Evolutionary conservation across 2,797 vertebrate genomes (phyloP), one percentile per base, ranked within the genome.

Genomic region (Sebastes kiyomatsui): DNA sequence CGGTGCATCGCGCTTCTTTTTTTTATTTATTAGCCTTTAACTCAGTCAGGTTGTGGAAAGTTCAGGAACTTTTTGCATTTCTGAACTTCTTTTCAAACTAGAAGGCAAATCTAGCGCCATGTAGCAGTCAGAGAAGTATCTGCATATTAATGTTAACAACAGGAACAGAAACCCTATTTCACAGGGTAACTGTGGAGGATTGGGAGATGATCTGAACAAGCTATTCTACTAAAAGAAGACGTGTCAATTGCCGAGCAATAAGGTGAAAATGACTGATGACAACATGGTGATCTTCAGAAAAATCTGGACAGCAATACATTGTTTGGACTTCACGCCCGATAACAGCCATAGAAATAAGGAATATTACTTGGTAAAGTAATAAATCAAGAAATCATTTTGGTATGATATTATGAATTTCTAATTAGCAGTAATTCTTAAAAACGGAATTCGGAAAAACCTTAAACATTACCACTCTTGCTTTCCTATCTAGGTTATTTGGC

Each of bases 1-100:
- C 1, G 0, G 13, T 54, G 49, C 68, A 61, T 18, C 14, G 5
- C 7, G 20, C 23, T 25, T 58, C 14, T 56, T 73, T 72, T 10
- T 67, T 67, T 42, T 38, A 67, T 62, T 69, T 9, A 73, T 69
- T 14, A 68, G 58, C 42, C 35, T 83, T 58, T 32, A 55, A 66
- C 7, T 68, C 6, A 13, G 42, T 14, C 14, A 22, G n/a, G 2
- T 28, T 64, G 25, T 56, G 16, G 14, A 49, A 77, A 62, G 46
- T 38, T n/a, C 23, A 56, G 32, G 0, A n/a, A 11, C 12, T 49
- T 46, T 32, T 1, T 20, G 5, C 16, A 18, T 52, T 75, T 81
- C 20, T 59, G 16, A 35, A 68, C 11, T 38, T 33, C 11, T 20
- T 11, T 28, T 22, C n/a, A 68, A 69, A 69, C 8, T 3, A 42